Conservation (phyloP, 2,888 invertebrate species). For the Laothoe populi region DNA sequence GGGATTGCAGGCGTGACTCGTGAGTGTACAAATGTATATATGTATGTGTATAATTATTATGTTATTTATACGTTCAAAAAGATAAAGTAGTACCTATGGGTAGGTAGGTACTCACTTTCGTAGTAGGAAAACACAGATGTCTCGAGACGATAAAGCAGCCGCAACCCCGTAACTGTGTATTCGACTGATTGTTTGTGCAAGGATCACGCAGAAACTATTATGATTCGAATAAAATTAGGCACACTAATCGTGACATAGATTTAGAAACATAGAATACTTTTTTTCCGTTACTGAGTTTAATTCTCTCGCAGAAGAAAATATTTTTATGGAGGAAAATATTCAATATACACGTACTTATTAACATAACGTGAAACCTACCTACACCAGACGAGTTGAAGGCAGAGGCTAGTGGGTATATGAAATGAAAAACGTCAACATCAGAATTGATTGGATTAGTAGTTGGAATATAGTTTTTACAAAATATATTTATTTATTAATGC, state of each 20-base stretch:
- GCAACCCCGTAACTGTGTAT: conserved; percentile 7
- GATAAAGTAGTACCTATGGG: neutral
- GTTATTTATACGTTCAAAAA: neutral
- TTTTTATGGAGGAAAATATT: too few relatives aligned
- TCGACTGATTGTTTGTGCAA: too few relatives aligned
- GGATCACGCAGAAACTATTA: too few relatives aligned
- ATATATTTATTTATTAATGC: conserved; percentile 2
- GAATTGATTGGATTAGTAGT: conserved; percentile 3
- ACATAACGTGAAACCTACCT: too few relatives aligned
- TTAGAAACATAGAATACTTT: too few relatives aligned
- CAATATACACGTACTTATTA: too few relatives aligned
- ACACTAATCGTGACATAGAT: too few relatives aligned
- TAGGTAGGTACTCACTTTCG: conserved; percentile 1
- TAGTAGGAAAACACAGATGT: conserved; percentile 9
- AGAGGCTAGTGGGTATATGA: neutral
- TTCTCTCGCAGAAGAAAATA: too few relatives aligned
- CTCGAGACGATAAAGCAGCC: conserved; percentile 7
- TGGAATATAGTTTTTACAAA: neutral
- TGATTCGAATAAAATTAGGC: too few relatives aligned
- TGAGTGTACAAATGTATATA: too few relatives aligned
- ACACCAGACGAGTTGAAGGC: conserved; percentile 6
- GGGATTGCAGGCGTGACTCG: too few relatives aligned
- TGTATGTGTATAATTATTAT: neutral
- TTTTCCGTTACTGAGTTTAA: too few relatives aligned
- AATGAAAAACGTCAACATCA: conserved; percentile 1